These are phyloP conservation scores for Pampusana beccarii DNA, from an alignment of 2,113 vertebrate species.

Conservation along the genomic window DNA sequence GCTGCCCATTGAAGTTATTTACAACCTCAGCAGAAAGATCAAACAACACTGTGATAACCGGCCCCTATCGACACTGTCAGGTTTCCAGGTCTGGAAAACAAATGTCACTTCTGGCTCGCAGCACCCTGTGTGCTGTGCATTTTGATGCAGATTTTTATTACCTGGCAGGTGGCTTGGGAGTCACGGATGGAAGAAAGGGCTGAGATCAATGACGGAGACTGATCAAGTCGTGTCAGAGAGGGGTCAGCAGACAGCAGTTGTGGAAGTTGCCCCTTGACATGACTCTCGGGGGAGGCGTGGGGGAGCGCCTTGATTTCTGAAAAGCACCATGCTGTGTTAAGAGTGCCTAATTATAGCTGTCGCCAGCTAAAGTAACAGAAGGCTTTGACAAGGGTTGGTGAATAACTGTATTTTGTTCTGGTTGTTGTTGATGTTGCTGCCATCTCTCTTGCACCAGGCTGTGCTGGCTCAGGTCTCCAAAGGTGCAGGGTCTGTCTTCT, in stretches of 20 bases:
- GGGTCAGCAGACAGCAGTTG: not conserved
- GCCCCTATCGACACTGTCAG: not conserved
- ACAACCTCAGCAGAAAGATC: constrained; percentile 47
- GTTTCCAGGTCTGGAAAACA: constrained; percentile 28
- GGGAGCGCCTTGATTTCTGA: not conserved
- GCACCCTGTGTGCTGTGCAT: constrained; percentile 11
- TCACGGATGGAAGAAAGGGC: not conserved
- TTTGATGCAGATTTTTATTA: constrained; percentile 57
- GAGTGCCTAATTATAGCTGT: not conserved
- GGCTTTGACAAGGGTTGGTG: not conserved
- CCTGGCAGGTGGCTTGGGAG: constrained; percentile 11
- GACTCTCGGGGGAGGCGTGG: not conserved
- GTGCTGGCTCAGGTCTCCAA: accelerated
- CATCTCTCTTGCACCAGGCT: not conserved
- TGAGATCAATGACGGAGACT: not conserved
- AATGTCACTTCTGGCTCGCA: not conserved
- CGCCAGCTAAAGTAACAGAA: not conserved
- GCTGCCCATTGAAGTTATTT: constrained; percentile 25
- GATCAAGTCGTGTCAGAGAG: not conserved
- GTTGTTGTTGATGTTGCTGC: not conserved
- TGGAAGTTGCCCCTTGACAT: not conserved
- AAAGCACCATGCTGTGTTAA: not conserved
- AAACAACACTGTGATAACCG: not conserved
- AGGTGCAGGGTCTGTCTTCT: not conserved
- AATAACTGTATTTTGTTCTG: not conserved